Percentiles rank a stretch among this genome's conserved stretches.
Conservation (phyloP, 2,797 vertebrate genomes). For the Columba guinea region DNA sequence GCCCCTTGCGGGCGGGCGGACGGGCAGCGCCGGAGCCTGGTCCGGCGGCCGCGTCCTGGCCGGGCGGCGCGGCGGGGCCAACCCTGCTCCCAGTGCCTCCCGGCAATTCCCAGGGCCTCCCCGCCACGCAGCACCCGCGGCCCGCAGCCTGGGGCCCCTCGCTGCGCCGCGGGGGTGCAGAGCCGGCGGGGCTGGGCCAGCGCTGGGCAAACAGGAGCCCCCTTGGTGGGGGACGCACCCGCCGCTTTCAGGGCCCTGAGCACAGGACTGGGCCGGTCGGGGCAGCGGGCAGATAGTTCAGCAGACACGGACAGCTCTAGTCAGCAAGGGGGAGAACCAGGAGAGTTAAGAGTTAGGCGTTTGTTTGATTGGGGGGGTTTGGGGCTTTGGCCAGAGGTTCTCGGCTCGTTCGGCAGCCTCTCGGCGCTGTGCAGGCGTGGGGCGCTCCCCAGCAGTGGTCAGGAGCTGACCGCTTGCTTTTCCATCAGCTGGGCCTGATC, state of each 20-base stretch:
- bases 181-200: background rate
- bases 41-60: background rate
- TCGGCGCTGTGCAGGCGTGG: accelerated
- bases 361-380: background rate
- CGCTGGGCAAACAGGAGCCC: background rate
- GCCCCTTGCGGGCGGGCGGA: background rate
- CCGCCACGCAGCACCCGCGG: too few species aligned
- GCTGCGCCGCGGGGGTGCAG: accelerated
- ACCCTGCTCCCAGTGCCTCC: background rate
- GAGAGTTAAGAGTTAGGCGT: background rate
- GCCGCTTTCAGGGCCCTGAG: accelerated
- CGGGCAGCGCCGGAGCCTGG: background rate
- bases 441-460: background rate
- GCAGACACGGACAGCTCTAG: too few species aligned
- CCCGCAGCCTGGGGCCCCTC: background rate
- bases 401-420: accelerated
- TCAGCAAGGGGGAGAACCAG: background rate
- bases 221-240: accelerated
- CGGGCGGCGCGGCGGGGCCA: too few species aligned
- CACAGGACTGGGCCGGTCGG: background rate
- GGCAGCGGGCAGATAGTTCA: background rate
- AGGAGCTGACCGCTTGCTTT: background rate
- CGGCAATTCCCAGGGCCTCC: background rate
- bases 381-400: background rate
- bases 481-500: background rate